Base-by-base conservation (phyloP, 2,113 vertebrate genomes). In the Nothoprocta pentlandii region DNA sequence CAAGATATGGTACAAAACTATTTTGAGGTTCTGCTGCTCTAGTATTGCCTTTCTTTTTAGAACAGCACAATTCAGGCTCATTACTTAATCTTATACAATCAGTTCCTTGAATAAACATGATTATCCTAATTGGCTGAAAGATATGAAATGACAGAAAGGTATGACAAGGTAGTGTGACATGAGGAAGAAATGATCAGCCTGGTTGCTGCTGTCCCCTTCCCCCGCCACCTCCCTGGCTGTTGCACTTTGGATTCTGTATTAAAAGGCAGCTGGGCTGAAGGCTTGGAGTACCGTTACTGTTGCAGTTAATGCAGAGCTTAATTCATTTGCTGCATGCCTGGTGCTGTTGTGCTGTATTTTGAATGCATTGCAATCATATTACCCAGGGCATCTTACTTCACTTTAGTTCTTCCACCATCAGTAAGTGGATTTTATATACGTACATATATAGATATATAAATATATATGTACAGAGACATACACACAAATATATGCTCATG, bases 401-500 rank as follows among this genome's bases (percentile, higher is more conserved):
- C 34, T 25, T 58, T 3, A 80, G 44, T 80, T 71, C 25, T 12
- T 69, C 54, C 56, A 71, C 41, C 73, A 4, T 61, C n/a, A n/a
- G 17, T 61, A n/a, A 30, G 5, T 41, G 11, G 8, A 28, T 63
- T 76, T 87, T 42, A 20, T 49, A 13, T 13, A 9, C 34, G 15
- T 25, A 10, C n/a, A 26, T 19, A 6, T 42, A 6, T 16, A 26
- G 6, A 11, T 6, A 49, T 1, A 3, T 7, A 11, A 9, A 25
- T 66, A 47, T 46, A 47, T 25, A 42, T 23, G 42, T 1, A 69
- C 15, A 61, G 70, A 0, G 2, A 90, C 15, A 47, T 2, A 51
- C 23, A 15, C 5, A 9, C 8, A 2, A 16, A 30, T 0, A 0
- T 12, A 11, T 34, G 26, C 4, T 34, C 20, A 26, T 32, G 16